Conservation (phyloP, 2,113 vertebrate species). For the Myanophis thanlyinensis region DNA sequence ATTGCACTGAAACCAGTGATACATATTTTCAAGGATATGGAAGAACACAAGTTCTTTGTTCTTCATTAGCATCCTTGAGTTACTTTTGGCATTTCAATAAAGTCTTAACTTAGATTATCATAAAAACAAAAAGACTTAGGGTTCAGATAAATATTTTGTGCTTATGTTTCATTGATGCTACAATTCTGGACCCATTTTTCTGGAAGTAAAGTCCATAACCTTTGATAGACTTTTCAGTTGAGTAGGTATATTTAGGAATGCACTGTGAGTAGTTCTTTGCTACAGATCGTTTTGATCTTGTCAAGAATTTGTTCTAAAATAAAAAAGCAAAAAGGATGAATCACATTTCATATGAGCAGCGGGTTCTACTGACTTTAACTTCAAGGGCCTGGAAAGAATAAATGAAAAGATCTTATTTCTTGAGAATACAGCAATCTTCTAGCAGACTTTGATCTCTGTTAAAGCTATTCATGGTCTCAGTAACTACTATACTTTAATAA, state of each 20-base stretch:
- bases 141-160: conserved; percentile 28
- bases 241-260: neutral
- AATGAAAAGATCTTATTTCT: conserved; percentile 59
- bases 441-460: conserved; percentile 68
- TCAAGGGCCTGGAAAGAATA: conserved; percentile 53
- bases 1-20: neutral
- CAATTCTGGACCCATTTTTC: neutral
- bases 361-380: conserved; percentile 56
- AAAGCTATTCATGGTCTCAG: conserved; percentile 66
- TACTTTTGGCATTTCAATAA: conserved; percentile 6
- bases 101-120: conserved; percentile 40
- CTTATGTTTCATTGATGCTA: neutral
- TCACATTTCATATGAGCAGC: conserved; percentile 33
- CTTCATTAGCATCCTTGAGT: neutral
- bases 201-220: neutral
- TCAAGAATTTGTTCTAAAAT: conserved; percentile 47
- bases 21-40: neutral
- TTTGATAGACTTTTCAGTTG: neutral
- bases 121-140: conserved; percentile 11
- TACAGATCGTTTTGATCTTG: conserved; percentile 31
- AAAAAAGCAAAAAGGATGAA: conserved; percentile 43
- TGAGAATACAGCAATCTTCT: conserved; percentile 62
- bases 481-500: conserved; percentile 63
- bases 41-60: conserved; percentile 30
- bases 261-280: neutral